Base-by-base conservation (phyloP, 1,140 invertebrate genomes). In the Heterodera carotae region DNA sequence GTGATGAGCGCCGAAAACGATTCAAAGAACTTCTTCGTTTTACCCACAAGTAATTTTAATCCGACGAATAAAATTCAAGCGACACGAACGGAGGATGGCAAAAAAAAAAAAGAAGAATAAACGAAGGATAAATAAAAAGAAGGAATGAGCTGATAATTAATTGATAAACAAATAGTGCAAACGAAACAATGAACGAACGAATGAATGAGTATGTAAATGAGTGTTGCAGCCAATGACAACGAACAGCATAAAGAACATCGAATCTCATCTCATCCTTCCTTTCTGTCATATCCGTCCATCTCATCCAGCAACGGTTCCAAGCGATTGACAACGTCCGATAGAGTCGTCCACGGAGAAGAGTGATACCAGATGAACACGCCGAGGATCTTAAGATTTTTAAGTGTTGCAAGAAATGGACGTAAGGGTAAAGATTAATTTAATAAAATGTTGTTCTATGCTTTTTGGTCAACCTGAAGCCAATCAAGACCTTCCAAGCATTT, bases 21-120 rank as follows among this genome's bases (percentile, higher is more conserved):
- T n/a, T 27, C 60, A 64, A 2, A 82, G 80, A 43, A 27, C 66
- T 18, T 66, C 75, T 34, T 79, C 82, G 18, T 33, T n/a, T n/a
- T 31, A 53, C 72, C 34, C 69, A 62, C 34, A 25, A n/a, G 18
- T 66, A 43, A 43, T 8, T n/a, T 43, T 43, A 43, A 43, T 43
- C 6, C 39, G 12, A 43, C 39, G 12, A 43, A 43, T 8, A 8
- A 43, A 43, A 43, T 43, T 43, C 12, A 12, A 43, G 12, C 6
- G 12, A 43, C 39, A n/a, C 39, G 39, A 43, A 43, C 39, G 12
- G 39, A 43, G 12, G 12, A 43, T 43, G 39, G 12, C 39, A 43
- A 43, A 43, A 43, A 8, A 5, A 31, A 70, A 70, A 70, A 34
- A 39, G n/a, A n/a, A n/a, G n/a, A n/a, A n/a, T n/a, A n/a, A 31